These are phyloP conservation scores for Adelges cooleyi DNA, from an alignment of 1,140 invertebrate genomes.

Conservation along the genomic window DNA sequence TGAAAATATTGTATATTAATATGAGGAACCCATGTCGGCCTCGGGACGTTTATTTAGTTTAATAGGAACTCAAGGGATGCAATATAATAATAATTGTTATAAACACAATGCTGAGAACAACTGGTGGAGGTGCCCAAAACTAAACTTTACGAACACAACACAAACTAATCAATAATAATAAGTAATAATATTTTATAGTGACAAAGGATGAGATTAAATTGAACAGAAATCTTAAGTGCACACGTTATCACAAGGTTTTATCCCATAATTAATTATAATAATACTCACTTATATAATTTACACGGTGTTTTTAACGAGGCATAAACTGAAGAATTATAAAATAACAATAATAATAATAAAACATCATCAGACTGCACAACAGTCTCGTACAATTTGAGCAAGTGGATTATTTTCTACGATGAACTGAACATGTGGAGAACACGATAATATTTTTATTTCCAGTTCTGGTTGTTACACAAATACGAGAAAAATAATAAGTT, in stretches of 20 bases:
- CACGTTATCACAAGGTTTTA: conserved; percentile 14
- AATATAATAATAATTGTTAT: conserved; percentile 4
- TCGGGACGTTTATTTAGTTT: conserved; percentile 6
- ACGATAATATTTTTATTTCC: not conserved
- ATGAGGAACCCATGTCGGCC: not conserved
- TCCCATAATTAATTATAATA: no score
- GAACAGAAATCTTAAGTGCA: conserved; percentile 10
- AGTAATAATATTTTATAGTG: not conserved
- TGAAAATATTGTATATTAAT: not conserved
- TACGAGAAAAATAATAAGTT: not conserved
- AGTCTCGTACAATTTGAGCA: conserved; percentile 26
- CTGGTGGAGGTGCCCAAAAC: conserved; percentile 11
- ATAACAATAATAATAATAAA: not conserved
- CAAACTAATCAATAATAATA: not conserved
- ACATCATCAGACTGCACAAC: conserved; percentile 24
- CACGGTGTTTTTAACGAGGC: not conserved
- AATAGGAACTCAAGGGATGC: conserved; percentile 23
- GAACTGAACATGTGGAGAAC: conserved; percentile 22
- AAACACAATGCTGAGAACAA: conserved; percentile 24
- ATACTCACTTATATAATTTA: no score
- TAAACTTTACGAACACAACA: conserved; percentile 25
- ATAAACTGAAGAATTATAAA: not conserved
- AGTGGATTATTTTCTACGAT: conserved; percentile 18
- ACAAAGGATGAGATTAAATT: not conserved
- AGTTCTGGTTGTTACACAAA: conserved; percentile 9